These are phyloP conservation scores for Wiebesia pumilae DNA, from an alignment of 1,140 invertebrate species.

Conservation along the genomic window DNA sequence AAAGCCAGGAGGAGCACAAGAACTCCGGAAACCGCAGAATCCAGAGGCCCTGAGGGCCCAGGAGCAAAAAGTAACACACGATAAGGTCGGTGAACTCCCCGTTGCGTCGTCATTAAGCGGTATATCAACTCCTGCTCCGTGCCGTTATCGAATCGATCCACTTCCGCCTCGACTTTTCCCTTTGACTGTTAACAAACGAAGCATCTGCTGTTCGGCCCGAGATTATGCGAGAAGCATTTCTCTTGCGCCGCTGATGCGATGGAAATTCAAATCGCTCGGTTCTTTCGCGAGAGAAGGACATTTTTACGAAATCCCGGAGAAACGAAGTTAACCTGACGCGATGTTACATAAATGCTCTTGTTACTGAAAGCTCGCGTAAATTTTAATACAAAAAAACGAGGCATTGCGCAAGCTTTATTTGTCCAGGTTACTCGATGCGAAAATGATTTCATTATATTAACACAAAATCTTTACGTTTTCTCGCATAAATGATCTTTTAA, in stretches of 20 bases:
- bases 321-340: neutral
- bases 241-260: neutral
- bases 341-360: neutral
- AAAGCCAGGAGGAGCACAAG: conserved; percentile 44
- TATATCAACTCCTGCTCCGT: neutral
- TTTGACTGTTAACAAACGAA: no score
- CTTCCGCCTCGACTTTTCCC: neutral
- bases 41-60: conserved; percentile 64
- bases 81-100: conserved; percentile 64
- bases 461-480: no score
- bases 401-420: no score
- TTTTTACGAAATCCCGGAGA: neutral
- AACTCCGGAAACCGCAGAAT: conserved; percentile 63
- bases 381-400: neutral
- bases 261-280: neutral
- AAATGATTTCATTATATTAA: no score
- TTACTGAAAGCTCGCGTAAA: neutral
- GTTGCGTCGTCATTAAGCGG: neutral
- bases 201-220: no score
- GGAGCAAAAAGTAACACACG: conserved; percentile 71
- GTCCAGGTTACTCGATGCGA: no score
- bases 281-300: neutral
- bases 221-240: neutral
- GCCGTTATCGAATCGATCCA: neutral
- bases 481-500: no score